phyloP scores from a whole-genome alignment of 2,797 vertebrate genomes.

The Astyanax mexicanus region DNA sequence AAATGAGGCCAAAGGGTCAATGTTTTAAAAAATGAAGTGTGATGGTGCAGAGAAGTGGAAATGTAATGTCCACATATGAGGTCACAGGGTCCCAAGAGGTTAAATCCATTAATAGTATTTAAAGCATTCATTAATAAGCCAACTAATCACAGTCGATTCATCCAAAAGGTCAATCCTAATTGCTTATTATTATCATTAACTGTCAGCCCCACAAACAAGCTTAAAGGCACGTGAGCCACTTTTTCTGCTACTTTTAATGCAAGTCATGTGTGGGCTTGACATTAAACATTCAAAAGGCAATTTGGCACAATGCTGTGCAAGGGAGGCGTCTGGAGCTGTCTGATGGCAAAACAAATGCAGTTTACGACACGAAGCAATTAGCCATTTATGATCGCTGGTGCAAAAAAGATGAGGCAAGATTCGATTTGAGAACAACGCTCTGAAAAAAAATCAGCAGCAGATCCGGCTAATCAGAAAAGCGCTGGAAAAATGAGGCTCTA shows the following conservation, averaged over 20 bases:
- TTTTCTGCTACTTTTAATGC: neutral
- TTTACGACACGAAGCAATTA: constrained; percentile 22
- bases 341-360: neutral
- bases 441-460: constrained; percentile 6
- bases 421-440: constrained; percentile 15
- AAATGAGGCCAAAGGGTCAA: too few relatives aligned
- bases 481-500: neutral
- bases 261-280: constrained; percentile 1
- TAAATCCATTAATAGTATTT: neutral
- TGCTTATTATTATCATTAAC: neutral
- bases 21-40: too few relatives aligned
- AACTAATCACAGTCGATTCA: neutral
- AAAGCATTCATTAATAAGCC: neutral
- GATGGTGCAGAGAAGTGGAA: too few relatives aligned
- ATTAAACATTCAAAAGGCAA: constrained; percentile 29
- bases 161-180: neutral
- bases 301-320: neutral
- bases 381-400: neutral
- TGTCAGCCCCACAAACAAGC: neutral
- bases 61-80: too few relatives aligned
- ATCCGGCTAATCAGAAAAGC: neutral
- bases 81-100: too few relatives aligned
- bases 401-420: neutral
- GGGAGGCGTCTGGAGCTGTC: neutral
- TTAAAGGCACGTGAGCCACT: neutral